Percentiles rank a stretch among this genome's conserved stretches.
Conservation (phyloP, 2,888 invertebrate genomes). For the Drosophila percnosoma region DNA sequence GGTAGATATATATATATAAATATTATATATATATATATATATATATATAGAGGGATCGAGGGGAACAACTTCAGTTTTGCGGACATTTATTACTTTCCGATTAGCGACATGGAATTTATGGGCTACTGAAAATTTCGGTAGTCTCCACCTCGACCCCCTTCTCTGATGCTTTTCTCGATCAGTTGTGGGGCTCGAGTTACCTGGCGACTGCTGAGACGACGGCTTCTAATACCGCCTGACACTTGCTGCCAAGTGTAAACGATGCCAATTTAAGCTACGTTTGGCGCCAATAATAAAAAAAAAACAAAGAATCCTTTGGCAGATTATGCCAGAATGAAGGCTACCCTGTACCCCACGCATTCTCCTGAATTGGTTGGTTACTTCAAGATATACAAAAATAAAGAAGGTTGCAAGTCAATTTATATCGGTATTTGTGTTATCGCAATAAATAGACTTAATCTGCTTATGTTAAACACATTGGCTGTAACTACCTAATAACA, state of each 20-base stretch:
- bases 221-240: conserved; percentile 70
- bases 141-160: not conserved
- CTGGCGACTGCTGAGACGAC: conserved; percentile 19
- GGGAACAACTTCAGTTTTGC: conserved; percentile 35
- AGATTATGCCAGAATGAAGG: not conserved
- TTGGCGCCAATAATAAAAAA: conserved; percentile 39
- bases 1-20: not conserved
- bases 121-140: conserved; percentile 68
- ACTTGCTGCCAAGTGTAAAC: conserved; percentile 77
- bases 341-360: not conserved
- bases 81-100: conserved; percentile 73
- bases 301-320: not conserved
- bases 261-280: conserved; percentile 51
- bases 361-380: not conserved
- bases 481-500: not conserved
- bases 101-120: conserved; percentile 77
- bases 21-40: not conserved
- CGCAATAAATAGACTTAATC: not conserved
- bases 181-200: conserved; percentile 53
- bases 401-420: not conserved
- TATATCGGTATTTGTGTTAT: not conserved
- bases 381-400: not conserved
- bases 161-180: conserved; percentile 13
- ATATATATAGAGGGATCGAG: not conserved
- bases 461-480: not conserved